Base-by-base conservation (phyloP, 2,888 invertebrate species). In the Ryuthela nishihirai region DNA sequence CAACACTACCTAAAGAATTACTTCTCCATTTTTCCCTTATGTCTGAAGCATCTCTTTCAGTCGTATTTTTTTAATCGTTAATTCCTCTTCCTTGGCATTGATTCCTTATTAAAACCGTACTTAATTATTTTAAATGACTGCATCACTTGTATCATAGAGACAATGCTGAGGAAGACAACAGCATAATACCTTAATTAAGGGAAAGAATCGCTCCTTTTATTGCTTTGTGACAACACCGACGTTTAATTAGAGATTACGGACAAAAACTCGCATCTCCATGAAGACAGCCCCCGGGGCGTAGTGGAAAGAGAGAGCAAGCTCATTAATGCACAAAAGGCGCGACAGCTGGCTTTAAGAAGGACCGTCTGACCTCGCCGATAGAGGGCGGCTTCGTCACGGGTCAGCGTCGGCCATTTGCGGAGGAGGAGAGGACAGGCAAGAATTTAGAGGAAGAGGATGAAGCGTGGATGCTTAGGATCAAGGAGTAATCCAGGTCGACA, bases 61-160 rank as follows among this genome's bases (percentile, higher is more conserved):
- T n/a, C n/a, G n/a, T n/a, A n/a, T n/a, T n/a, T n/a, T n/a, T n/a
- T n/a, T n/a, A n/a, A n/a, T n/a, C n/a, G n/a, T 55, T 49, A 38
- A 44, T 35, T 42, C 32, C 46, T 46, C 52, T 47, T 36, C 36
- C 40, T 45, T 47, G 47, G 47, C 58, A 58, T 58, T 58, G 58
- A 58, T 58, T 58, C 58, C 58, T 52, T 58, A 58, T 58, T 58
- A 58, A 58, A 46, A 52, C 47, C 52, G 43, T 34, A 58, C 58
- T 52, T 58, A 58, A 58, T 58, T 58, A 58, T 52, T 58, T 58
- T 58, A 58, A 58, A 58, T 58, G 58, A 52, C 52, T 52, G 58
- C 52, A 36, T 29, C 29, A 29, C 29, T 29, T 29, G 9, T 7
- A 12, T 12, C 9, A 12, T 29, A 29, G 9, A 29, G 29, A 29